Base-by-base conservation (phyloP, 2,797 vertebrate genomes). In the Urocyon cinereoargenteus region DNA sequence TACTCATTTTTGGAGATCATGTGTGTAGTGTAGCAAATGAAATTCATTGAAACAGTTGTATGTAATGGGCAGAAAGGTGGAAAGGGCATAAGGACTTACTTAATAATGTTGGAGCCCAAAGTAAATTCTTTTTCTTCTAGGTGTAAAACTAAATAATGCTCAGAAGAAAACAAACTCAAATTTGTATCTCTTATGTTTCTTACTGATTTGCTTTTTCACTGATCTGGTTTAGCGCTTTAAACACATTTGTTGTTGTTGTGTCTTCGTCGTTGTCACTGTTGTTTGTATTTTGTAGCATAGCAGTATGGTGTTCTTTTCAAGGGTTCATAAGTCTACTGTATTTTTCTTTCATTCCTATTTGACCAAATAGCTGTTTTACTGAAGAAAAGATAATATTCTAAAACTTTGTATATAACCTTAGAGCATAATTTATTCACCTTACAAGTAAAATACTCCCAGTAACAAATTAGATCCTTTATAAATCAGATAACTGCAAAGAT, bases 11-110 rank as follows among this genome's bases (percentile, higher is more conserved):
- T 51, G 81, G 19, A 73, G 61, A 55, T 90, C 26, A 86, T 81
- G 89, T 79, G 61, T 90, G 16, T 84, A 86, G 51, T 87, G 70
- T 96, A 81, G 62, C 86, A 93, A 90, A 81, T 87, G 45, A 93
- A 66, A 66, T 79, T 82, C 24, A 64, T 86, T 40, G 34, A 90
- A 91, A 57, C 19, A 73, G 1, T 70, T 87, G 11, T 81, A 12
- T 85, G 40, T 87, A 94, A 49, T 81, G 53, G n/a, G 16, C 34
- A 94, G 86, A 87, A 78, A 81, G 18, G 18, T 90, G 2, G 68
- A 81, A 86, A 55, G 40, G 40, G 13, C 57, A 68, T 78, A 89
- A 78, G 26, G 70, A 79, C 26, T 78, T 34, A 66, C 66, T 87
- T 83, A 59, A 64, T 75, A 66, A 86, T 15, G 7, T 91, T n/a